Evolutionary conservation across 2,888 invertebrate species (phyloP), one percentile per base, ranked within the genome.

Genomic region (Bombylius major): DNA sequence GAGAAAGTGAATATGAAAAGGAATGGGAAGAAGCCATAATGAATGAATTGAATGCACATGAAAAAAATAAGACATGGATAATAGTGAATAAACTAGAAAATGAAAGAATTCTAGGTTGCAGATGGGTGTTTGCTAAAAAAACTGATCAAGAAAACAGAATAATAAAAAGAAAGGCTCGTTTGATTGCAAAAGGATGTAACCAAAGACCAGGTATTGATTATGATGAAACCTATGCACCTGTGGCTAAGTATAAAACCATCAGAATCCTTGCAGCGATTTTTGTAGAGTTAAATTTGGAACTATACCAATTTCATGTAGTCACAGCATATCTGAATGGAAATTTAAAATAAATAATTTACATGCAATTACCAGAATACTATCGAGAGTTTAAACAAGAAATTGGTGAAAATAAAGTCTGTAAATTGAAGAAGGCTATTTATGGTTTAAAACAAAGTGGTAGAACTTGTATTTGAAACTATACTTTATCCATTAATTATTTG

Each of bases 201-300:
- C 58, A 56, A 46, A 51, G 23, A 44, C 23, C 50, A 4, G 53
- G 48, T 12, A 50, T 56, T 4, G 53, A 56, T 45, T 51, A 56
- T 47, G 39, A 46, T 7, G 47, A 47, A 31, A 47, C 32, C 8
- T 47, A 47, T 47, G 47, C 47, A 12, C 47, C 47, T 31, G 47
- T 47, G 5, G 55, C 56, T 31, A 51, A 55, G 36, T 50, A 59
- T 53, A 51, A 51, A 54, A 54, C 56, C 32, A 47, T 59, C 39
- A 49, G 60, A 7, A 1, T 54, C 46, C 6, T 14, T 6, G 4
- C 58, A 33, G 55, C 55, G 12, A 34, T 55, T 8, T 59, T 58
- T 39, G 57, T 54, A 23, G 45, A 60, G 36, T 14, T 52, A 14
- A 51, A 56, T 50, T 47, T 56, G 11, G 13, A 50, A 9, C 51